phyloP scores from a whole-genome alignment of 2,888 invertebrate genomes.

The Cetonia aurata region DNA sequence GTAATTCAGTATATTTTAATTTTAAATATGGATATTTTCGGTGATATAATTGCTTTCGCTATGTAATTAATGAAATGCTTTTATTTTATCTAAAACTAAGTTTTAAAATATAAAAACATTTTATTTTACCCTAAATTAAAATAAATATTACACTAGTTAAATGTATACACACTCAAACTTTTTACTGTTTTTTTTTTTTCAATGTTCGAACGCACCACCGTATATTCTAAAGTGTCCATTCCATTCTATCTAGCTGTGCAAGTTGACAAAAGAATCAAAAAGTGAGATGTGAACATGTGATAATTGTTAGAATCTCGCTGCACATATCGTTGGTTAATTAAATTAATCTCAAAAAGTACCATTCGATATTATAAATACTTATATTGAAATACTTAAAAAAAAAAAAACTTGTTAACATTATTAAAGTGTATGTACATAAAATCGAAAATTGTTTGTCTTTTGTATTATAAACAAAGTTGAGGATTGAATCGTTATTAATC shows the following conservation, averaged over 20 bases:
- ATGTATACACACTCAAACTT: neutral
- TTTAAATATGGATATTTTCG: neutral
- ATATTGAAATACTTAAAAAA: conserved; percentile 10
- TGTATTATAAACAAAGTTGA: conserved; percentile 13
- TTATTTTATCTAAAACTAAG: conserved; percentile 7
- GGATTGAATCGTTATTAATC: conserved; percentile 25
- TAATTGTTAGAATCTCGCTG: conserved; percentile 40
- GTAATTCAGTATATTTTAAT: neutral
- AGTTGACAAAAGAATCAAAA: conserved; percentile 2
- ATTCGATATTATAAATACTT: conserved; percentile 4
- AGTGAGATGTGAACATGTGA: conserved; percentile 38
- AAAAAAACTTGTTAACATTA: conserved; percentile 8
- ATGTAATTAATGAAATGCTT: conserved; percentile 4
- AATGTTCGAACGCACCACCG: neutral
- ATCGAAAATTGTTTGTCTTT: neutral
- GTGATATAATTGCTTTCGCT: conserved; percentile 1
- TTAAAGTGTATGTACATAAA: conserved; percentile 25
- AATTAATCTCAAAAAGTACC: neutral
- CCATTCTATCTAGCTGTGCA: conserved; percentile 11
- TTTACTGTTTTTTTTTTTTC: neutral
- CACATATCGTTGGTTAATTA: conserved; percentile 15
- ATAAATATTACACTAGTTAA: too few relatives aligned
- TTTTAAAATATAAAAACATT: neutral
- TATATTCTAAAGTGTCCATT: conserved; percentile 14
- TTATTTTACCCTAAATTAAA: too few relatives aligned